Conservation (phyloP, 1,140 invertebrate genomes). For the Steinernema khuongi region DNA sequence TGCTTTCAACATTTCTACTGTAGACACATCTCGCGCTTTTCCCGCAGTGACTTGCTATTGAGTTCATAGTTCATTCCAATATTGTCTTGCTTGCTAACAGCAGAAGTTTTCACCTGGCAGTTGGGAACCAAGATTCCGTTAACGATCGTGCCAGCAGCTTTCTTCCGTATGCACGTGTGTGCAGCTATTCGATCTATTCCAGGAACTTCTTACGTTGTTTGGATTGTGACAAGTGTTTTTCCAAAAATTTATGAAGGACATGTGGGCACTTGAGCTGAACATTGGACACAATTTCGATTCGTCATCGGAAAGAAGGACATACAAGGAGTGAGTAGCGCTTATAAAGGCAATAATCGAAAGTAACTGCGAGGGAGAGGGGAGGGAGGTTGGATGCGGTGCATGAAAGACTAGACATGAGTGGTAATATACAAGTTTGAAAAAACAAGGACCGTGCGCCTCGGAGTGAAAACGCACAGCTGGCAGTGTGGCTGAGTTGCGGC, state of each 20-base stretch:
- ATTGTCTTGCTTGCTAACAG: too few relatives aligned
- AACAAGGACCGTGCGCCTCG: background rate
- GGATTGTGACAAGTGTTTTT: too few relatives aligned
- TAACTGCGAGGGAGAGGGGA: background rate
- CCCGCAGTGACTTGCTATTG: too few relatives aligned
- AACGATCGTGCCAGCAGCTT: too few relatives aligned
- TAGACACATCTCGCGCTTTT: too few relatives aligned
- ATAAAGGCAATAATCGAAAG: background rate
- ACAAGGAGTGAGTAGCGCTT: background rate
- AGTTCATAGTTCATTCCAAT: too few relatives aligned
- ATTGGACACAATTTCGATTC: background rate
- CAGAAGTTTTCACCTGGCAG: too few relatives aligned
- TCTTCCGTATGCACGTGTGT: too few relatives aligned
- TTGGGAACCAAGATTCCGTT: too few relatives aligned
- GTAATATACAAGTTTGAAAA: background rate
- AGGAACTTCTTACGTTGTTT: too few relatives aligned
- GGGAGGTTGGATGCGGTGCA: background rate
- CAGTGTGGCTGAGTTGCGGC: constrained; percentile 2
- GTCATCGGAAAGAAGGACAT: background rate
- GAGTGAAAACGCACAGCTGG: background rate
- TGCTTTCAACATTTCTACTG: too few relatives aligned
- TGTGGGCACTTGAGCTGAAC: constrained; percentile 8
- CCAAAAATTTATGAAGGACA: constrained; percentile 12
- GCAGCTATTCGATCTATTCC: too few relatives aligned
- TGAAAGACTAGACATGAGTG: constrained; percentile 6